Evolutionary conservation across 2,797 vertebrate genomes (phyloP), one percentile per base, ranked within the genome.

Genomic region (Kryptopterus vitreolus): DNA sequence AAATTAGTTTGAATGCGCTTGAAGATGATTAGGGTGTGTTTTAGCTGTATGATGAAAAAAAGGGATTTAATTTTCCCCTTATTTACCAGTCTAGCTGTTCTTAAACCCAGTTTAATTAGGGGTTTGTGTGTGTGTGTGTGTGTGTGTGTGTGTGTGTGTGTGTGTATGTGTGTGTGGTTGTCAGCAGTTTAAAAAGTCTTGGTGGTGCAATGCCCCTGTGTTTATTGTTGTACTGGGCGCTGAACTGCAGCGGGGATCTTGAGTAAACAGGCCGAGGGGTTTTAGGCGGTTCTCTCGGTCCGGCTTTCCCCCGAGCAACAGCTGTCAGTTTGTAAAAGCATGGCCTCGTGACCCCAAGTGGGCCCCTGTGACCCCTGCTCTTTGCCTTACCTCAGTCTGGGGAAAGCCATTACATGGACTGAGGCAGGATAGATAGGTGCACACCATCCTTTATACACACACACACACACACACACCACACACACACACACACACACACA

Each of bases 141-240:
- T 63, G 31, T 43, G 22, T 65, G 62, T 38, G 61, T 43, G 63
- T 43, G 63, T 46, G 65, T 16, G 65, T 9, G 22, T 46, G 6
- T 46, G 13, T 12, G 4, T 20, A n/a, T 12, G 13, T 7, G 4
- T 29, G 12, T 29, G 12, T 20, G 4, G 12, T 74, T n/a, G 33
- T 80, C 48, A 66, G 59, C 31, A 55, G 10, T 72, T 73, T 73
- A 61, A 87, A 61, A 87, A 77, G 75, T 80, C 62, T 79, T 85
- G 74, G 52, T 69, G 82, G 84, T 83, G 81, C 78, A 78, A 63
- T 85, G 84, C 83, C 79, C 83, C 84, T 88, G 86, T 87, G 78
- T 90, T 90, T 91, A 88, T 92, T 89, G 86, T 89, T 87, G 81
- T 89, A 88, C 81, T 83, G 83, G 80, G 80, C 82, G 83, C 87